phyloP scores from a whole-genome alignment of 1,140 invertebrate genomes.

The Caenorhabditis briggsae region DNA sequence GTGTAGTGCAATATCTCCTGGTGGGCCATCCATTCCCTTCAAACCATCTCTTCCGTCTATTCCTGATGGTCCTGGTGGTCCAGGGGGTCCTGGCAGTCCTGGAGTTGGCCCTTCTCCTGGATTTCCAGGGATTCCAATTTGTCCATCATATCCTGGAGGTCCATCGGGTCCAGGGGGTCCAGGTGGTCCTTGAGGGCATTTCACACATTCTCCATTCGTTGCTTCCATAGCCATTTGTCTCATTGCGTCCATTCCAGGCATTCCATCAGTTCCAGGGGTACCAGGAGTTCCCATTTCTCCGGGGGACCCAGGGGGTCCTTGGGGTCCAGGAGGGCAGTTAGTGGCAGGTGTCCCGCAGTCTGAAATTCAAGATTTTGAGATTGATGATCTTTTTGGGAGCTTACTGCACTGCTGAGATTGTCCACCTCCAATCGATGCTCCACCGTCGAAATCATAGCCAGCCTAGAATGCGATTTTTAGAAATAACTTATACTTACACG shows the following conservation, averaged over 20 bases:
- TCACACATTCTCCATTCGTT: constrained; percentile 3
- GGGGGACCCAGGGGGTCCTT: background rate
- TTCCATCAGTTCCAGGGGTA: background rate
- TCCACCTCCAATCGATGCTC: background rate
- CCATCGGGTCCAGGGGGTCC: constrained; percentile 1
- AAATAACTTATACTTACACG: too few relatives aligned
- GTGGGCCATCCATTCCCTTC: background rate
- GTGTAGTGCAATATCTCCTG: background rate
- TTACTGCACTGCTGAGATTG: constrained; percentile 5
- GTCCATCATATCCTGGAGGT: background rate
- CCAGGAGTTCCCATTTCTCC: background rate
- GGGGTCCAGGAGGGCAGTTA: constrained; percentile 10
- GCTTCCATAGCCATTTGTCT: constrained; percentile 21
- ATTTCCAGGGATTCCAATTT: background rate
- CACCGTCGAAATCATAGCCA: constrained; percentile 30
- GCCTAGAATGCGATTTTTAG: background rate
- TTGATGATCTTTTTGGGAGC: background rate
- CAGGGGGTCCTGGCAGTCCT: background rate
- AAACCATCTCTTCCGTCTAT: background rate
- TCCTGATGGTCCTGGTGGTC: background rate
- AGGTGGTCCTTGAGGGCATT: background rate
- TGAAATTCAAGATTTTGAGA: background rate
- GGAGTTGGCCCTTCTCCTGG: background rate
- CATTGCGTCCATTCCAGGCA: constrained; percentile 2
- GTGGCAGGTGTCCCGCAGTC: background rate